Evolutionary conservation across 2,888 invertebrate species (phyloP), one percentile per base, ranked within the genome.

Genomic region (Hesperia comma): DNA sequence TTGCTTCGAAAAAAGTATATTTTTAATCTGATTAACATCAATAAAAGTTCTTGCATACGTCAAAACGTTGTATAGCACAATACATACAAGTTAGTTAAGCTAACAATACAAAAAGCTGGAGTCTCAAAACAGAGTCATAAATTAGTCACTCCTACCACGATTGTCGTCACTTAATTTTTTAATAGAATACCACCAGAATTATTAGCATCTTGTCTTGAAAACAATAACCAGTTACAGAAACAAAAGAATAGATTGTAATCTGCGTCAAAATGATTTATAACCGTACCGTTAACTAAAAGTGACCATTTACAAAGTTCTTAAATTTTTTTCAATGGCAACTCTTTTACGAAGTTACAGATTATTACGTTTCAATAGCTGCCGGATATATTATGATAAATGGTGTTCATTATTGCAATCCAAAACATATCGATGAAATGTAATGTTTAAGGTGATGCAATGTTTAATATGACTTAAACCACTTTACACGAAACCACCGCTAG

Each of bases 251-350:
- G 77, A 83, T 85, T 75, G 84, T 84, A 85, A 87, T 82, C 84
- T 84, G 82, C 86, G 79, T 75, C 74, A 74, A 76, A 77, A 79
- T 86, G 85, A 90, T 90, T 89, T 88, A 87, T 82, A 78, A 73
- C 62, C n/a, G 58, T 64, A 14, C 55, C 67, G 61, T 62, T 79
- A 82, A 78, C 21, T 15, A n/a, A 37, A 21, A 17, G 55, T 33
- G 33, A 26, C 51, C 21, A 51, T 32, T 43, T 4, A 15, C 53
- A 21, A 61, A 51, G 26, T 51, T 51, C 21, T 51, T 51, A 21
- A n/a, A 6, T 51, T 51, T 51, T 51, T 40, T 43, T 1, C 12
- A 12, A 8, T 26, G 41, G 55, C 8, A 63, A 63, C 46, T 37
- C 55, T 63, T 63, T 51, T 12, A 26, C 12, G 14, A 51, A 14